Conservation (phyloP, 2,797 vertebrate genomes). For the Manis pentadactyla region DNA sequence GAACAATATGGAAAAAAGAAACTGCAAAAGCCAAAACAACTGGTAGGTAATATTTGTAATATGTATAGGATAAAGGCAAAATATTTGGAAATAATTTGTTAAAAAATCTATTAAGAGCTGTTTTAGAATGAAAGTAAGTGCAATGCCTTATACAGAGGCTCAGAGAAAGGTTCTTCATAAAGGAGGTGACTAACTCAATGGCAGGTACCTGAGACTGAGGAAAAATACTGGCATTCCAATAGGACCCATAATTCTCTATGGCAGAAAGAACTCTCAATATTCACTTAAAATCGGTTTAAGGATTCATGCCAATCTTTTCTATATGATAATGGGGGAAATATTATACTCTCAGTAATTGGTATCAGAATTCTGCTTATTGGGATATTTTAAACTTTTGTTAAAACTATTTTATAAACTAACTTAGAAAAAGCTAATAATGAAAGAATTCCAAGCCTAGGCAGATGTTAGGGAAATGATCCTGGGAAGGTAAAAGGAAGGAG, state of each 20-base stretch:
- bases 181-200: not conserved
- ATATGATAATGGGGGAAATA: not conserved
- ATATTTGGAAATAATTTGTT: not conserved
- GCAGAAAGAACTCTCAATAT: not conserved
- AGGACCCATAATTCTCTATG: not conserved
- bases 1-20: not conserved
- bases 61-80: not conserved
- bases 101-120: not conserved
- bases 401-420: not conserved
- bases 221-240: not conserved
- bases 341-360: not conserved
- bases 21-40: not conserved
- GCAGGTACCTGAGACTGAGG: not conserved
- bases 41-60: not conserved
- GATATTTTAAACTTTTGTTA: not conserved
- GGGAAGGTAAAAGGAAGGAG: not conserved
- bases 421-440: not conserved
- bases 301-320: not conserved
- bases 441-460: not conserved
- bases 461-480: not conserved
- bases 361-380: not conserved
- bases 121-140: not conserved
- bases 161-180: not conserved
- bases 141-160: not conserved
- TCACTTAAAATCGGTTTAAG: not conserved